Base-by-base conservation (phyloP, 2,888 invertebrate genomes). In the Sphaeridia pumilis region DNA sequence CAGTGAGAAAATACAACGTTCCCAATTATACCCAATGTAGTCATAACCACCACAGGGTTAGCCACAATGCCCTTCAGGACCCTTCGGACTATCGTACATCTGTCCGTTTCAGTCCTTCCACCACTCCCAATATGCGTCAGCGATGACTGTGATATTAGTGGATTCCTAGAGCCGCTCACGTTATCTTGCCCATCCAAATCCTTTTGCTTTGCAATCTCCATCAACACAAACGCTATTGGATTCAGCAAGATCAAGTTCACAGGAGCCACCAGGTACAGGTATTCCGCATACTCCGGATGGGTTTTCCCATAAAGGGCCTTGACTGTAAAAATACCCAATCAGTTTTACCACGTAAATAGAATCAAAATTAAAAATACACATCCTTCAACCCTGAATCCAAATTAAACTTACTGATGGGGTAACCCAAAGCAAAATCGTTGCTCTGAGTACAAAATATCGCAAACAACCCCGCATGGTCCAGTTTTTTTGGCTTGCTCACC, bases 341-440 rank as follows among this genome's bases (percentile, higher is more conserved):
- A n/a, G n/a, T n/a, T n/a, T n/a, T n/a, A n/a, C n/a, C n/a, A n/a
- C n/a, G n/a, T n/a, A n/a, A n/a, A n/a, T n/a, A n/a, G n/a, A n/a
- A n/a, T n/a, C n/a, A 17, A 17, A 27, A 54, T 34, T 21, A 36
- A 58, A 22, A 46, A n/a, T 36, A 7, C 67, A 47, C 42, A 51
- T 7, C 31, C 14, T n/a, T n/a, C n/a, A n/a, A n/a, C n/a, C n/a
- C n/a, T n/a, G n/a, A n/a, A n/a, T n/a, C n/a, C 20, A 12, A 3
- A 34, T 27, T 28, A 14, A 38, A 42, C 57, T 80, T 75, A 88
- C 92, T 83, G 65, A 94, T 90, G 4, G 95, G 94, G 73, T 84
- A 92, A 57, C 94, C 94, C 65, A 95, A 80, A 21, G 95, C 94
- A 74, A 95, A 94, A 72, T 95, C 95, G 76, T 95, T 95, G 69